Base-by-base conservation (phyloP, 1,140 invertebrate genomes). In the Centruroides vittatus region DNA sequence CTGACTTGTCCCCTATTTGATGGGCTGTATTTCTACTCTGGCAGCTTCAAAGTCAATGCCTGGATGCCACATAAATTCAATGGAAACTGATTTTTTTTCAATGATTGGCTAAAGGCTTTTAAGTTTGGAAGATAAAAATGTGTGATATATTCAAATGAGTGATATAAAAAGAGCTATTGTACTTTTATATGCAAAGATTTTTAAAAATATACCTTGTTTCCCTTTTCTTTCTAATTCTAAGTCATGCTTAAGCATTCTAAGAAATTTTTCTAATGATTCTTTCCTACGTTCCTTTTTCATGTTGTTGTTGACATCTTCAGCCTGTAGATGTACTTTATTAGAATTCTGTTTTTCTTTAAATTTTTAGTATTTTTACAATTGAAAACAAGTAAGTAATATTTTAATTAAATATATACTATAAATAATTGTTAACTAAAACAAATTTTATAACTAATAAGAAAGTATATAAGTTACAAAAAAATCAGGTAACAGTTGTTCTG, bases 211-310 rank as follows among this genome's bases (percentile, higher is more conserved):
- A 56, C 88, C 89, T 64, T 88, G 84, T 63, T 88, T 84, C 0
- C 88, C 89, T 69, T 89, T 84, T 61, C 85, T 79, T 70, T 93
- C 90, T 11, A 88, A 74, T 61, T 93, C 89, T 63, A 92, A 79
- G 71, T 93, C 90, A 67, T 86, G 84, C 65, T 86, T 85, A 47
- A 93, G 83, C 63, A 92, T 70, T 66, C 90, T 85, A 7, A 92
- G 70, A 35, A 92, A 81, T 71, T 89, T 86, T 46, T 89, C 77
- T n/a, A 93, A 73, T 9, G 70, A 68, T 66, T 88, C 83, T 77
- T 88, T 89, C 67, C 92, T 78, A 56, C 92, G 75, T 68, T 94
- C 92, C 58, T 82, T 79, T 72, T 95, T 93, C 92, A 97, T 95
- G 11, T 86, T 86, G 65, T 94, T 81, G 3, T 88, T 90, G 57